Conservation (phyloP, 2,113 vertebrate species). For the Ptychochromis oligacanthus region DNA sequence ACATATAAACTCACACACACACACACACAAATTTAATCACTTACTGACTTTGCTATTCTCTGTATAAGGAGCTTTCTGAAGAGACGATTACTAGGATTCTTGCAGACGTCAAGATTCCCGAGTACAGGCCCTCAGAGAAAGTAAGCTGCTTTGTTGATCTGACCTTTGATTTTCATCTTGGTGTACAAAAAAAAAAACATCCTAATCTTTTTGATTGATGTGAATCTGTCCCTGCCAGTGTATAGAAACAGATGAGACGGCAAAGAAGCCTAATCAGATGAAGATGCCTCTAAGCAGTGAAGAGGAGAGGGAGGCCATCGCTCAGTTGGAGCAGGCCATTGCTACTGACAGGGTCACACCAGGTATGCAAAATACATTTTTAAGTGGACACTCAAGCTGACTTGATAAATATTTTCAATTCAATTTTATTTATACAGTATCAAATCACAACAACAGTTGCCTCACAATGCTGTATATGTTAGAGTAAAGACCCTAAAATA, state of each 20-base stretch:
- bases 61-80: conserved; percentile 84
- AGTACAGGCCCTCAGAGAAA: conserved; percentile 93
- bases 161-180: neutral
- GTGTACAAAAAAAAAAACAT: neutral
- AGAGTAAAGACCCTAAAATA: too few relatives aligned
- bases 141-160: conserved; percentile 69
- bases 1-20: neutral
- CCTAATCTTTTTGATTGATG: neutral
- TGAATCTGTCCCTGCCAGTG: conserved; percentile 74
- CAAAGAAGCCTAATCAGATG: conserved; percentile 88
- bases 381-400: neutral
- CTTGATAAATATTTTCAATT: neutral
- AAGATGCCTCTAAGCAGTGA: conserved; percentile 90
- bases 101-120: conserved; percentile 85
- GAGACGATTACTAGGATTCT: conserved; percentile 83
- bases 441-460: too few relatives aligned
- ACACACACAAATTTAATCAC: neutral
- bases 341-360: conserved; percentile 78
- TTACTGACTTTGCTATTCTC: neutral
- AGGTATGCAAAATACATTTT: conserved; percentile 73
- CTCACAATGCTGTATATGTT: too few relatives aligned
- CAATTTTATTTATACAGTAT: too few relatives aligned
- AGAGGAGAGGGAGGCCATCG: conserved; percentile 91
- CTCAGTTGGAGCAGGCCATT: conserved; percentile 87
- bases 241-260: conserved; percentile 94